Base-by-base conservation (phyloP, 2,888 invertebrate species). In the Mythimna ferrago region DNA sequence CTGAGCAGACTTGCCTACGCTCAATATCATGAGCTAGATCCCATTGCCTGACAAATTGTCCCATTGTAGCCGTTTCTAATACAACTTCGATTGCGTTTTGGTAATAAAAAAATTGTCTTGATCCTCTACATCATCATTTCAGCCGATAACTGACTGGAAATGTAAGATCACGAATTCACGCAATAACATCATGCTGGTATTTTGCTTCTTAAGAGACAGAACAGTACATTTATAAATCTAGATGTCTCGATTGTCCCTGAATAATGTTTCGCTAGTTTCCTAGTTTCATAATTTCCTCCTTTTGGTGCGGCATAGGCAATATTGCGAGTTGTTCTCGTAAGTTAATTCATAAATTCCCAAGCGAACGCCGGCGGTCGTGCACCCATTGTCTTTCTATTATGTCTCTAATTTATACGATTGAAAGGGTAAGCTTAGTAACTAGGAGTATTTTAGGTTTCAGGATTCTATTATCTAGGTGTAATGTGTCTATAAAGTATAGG, bases 401-500 rank as follows among this genome's bases (percentile, higher is more conserved):
- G 26, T 26, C 26, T 26, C 26, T 26, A 26, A 26, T 26, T 26
- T 26, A 26, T 26, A 26, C 26, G 26, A 26, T 2, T 26, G 26
- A 26, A 26, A 26, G 26, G 26, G 26, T 26, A 26, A 58, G 58
- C 4, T 35, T 10, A 1, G 19, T 35, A 19, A 19, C 19, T 35
- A 9, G 9, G 9, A 35, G 35, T 38, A 38, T 2, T 35, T 35
- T 7, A 38, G 26, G 11, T n/a, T 53, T 57, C 11, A 21, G 19
- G 10, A 58, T 3, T 26, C 10, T 26, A 44, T 41, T 53, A 41
- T 68, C 2, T 26, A 38, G 14, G 38, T 57, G 16, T 16, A 21
- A 48, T 5, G 26, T 63, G 32, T 58, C 19, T 68, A 19, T 32
- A 54, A 54, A 62, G 38, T 53, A 51, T 66, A 21, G 56, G 26